Percentiles rank a stretch among this genome's conserved stretches.
Conservation (phyloP, 64 coral and sea anemone species). For the Porites australiensis region DNA sequence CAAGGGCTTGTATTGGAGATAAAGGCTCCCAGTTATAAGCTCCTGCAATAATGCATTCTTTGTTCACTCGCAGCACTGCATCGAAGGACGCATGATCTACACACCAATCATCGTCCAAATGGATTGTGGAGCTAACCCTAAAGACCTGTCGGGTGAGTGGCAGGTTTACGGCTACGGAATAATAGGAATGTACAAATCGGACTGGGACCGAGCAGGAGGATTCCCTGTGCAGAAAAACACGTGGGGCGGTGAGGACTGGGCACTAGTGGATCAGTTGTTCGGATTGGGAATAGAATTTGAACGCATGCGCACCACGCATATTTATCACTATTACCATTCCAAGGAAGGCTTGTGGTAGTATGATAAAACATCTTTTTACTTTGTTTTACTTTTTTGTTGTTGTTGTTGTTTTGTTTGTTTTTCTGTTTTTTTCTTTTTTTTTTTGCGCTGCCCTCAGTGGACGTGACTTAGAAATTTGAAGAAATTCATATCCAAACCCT, state of each 20-base stretch:
- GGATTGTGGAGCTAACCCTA: constrained; percentile 52
- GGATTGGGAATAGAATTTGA: constrained; percentile 64
- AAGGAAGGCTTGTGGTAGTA: constrained; percentile 66
- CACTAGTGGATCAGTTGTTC: constrained; percentile 49
- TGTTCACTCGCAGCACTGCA: constrained; percentile 55
- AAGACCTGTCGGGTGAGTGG: constrained; percentile 44
- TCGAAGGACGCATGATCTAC: constrained; percentile 64
- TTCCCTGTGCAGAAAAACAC: neutral
- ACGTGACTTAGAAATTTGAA: no score
- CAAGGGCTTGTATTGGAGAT: no score
- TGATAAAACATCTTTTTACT: no score
- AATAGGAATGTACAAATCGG: constrained; percentile 73
- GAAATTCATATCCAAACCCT: no score
- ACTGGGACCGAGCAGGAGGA: constrained; percentile 66
- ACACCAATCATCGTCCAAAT: constrained; percentile 64
- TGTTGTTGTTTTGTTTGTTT: neutral
- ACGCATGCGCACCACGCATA: constrained; percentile 54
- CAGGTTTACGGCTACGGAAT: constrained; percentile 70
- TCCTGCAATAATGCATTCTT: neutral
- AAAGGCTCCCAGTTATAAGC: no score
- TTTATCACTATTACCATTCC: constrained; percentile 65
- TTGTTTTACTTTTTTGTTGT: no score
- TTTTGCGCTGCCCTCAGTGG: neutral
- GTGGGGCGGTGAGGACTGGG: constrained; percentile 74
- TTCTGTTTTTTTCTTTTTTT: neutral